A percentile compares a stretch with the other conserved stretches of the same genome.
Evolutionary conservation across 1,140 invertebrate species (phyloP).

Genomic region (Rhyzopertha dominica): DNA sequence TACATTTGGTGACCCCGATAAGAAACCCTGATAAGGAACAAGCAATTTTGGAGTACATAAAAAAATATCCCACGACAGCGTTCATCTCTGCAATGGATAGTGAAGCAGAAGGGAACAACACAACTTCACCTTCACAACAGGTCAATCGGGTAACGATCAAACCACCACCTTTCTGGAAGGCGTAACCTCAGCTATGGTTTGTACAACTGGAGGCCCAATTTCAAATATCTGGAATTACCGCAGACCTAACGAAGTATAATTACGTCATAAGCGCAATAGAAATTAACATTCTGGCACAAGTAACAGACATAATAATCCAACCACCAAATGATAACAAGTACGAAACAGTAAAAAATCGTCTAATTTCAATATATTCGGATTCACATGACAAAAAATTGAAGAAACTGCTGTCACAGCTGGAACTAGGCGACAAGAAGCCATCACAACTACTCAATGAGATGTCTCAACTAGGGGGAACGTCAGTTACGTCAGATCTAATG

Average conservation of each 20-base stretch:
- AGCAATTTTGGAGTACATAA: too few species aligned
- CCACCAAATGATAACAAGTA: conserved; percentile 19
- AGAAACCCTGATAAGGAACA: too few species aligned
- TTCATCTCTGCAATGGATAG: too few species aligned
- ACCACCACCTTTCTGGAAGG: conserved; percentile 14
- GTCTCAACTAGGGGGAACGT: conserved; percentile 8
- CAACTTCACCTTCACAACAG: too few species aligned
- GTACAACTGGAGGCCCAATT: conserved; percentile 16
- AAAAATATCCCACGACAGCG: too few species aligned
- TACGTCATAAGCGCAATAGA: conserved; percentile 16
- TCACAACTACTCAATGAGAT: conserved; percentile 30
- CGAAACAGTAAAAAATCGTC: conserved; percentile 13
- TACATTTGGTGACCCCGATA: too few species aligned
- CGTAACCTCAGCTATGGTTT: conserved; percentile 19
- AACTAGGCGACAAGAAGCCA: conserved; percentile 30
- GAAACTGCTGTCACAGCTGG: conserved; percentile 29
- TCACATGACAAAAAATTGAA: conserved; percentile 26
- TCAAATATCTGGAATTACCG: conserved; percentile 1
- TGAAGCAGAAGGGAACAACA: too few species aligned
- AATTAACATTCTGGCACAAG: conserved; percentile 3
- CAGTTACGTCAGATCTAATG: conserved; percentile 12
- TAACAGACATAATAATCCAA: conserved; percentile 14
- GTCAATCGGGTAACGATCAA: too few species aligned
- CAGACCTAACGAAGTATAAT: conserved; percentile 15
- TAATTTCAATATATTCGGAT: conserved; percentile 26